Conservation (phyloP, 2,113 vertebrate genomes). For the Sporophila hypoxantha region DNA sequence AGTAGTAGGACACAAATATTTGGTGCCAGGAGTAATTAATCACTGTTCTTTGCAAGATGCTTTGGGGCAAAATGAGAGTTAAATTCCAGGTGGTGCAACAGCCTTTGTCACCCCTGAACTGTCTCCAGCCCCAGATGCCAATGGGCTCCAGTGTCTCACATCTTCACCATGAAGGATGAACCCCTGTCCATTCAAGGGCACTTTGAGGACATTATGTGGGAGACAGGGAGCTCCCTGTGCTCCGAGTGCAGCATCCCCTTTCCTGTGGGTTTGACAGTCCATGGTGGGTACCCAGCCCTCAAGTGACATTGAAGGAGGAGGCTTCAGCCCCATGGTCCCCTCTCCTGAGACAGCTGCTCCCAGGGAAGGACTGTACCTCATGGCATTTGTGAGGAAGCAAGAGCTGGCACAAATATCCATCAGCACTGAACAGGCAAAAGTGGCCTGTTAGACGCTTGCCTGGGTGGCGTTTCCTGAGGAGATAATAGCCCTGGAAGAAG, state of each 20-base stretch:
- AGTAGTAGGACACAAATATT: slow-evolving; percentile 1
- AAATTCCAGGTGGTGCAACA: not conserved
- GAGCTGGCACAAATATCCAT: not conserved
- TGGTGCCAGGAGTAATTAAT: not conserved
- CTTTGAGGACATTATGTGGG: not conserved
- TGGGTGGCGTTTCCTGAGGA: not conserved
- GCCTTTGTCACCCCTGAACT: not conserved
- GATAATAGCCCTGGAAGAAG: slow-evolving; percentile 12
- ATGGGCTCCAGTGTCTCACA: not conserved
- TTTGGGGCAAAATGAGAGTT: not conserved
- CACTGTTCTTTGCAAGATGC: not conserved
- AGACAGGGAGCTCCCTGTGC: not conserved
- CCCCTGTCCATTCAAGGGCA: not conserved
- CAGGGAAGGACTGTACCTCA: not conserved
- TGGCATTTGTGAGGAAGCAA: not conserved
- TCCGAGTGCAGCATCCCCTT: not conserved
- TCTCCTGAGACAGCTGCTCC: not conserved
- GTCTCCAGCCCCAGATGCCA: not conserved
- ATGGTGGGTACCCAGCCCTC: not conserved
- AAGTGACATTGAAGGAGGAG: not conserved
- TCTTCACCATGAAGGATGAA: not conserved
- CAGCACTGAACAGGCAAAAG: not conserved
- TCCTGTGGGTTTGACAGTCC: not conserved
- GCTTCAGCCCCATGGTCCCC: not conserved
- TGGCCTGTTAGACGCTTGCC: not conserved